phyloP scores from a whole-genome alignment of 2,888 invertebrate species.

The Ophion obscuratus region DNA sequence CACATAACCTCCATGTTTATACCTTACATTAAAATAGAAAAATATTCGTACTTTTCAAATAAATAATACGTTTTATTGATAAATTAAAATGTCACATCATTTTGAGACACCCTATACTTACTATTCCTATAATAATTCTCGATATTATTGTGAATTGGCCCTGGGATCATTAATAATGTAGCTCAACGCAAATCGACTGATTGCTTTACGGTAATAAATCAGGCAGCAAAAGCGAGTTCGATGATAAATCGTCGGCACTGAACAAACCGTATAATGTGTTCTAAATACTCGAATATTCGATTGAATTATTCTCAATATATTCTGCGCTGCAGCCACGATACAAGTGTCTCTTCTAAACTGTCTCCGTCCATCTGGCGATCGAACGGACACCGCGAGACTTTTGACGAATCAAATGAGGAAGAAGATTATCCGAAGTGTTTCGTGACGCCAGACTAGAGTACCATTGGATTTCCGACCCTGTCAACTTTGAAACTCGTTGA shows the following conservation, averaged over 20 bases:
- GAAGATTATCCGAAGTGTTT: constrained; percentile 46
- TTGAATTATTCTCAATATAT: constrained; percentile 2
- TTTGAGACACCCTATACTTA: background rate
- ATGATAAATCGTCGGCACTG: background rate
- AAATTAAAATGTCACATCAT: no score
- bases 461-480: constrained; percentile 18
- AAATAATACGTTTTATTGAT: no score
- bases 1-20: no score
- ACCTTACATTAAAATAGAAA: no score
- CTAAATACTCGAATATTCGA: background rate
- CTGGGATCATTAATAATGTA: background rate
- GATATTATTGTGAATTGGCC: background rate
- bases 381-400: constrained; percentile 49
- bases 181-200: background rate
- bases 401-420: constrained; percentile 54
- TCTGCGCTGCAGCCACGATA: constrained; percentile 5
- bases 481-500: background rate
- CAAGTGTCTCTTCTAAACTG: constrained; percentile 44
- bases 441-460: constrained; percentile 19
- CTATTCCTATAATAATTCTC: background rate
- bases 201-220: background rate
- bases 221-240: background rate
- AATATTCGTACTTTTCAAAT: no score
- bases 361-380: constrained; percentile 36
- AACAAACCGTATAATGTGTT: background rate